These are phyloP conservation scores for Marasmarcha lunaedactyla DNA, from an alignment of 2,888 invertebrate species.

Conservation along the genomic window DNA sequence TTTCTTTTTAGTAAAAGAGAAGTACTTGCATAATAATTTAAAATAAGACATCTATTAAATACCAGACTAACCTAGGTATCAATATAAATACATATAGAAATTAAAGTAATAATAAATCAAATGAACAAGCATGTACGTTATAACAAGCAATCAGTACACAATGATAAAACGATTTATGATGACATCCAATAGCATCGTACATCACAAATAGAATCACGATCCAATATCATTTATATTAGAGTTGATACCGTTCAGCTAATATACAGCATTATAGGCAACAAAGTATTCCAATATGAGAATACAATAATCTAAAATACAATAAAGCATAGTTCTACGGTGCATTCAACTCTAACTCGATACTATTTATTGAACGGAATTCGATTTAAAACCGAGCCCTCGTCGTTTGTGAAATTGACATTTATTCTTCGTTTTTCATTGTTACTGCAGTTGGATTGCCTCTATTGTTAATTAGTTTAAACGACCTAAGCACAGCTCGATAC, in stretches of 20 bases:
- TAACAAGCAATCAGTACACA: no score
- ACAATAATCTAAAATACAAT: conserved; percentile 37
- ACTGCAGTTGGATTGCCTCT: conserved; percentile 62
- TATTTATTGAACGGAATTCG: conserved; percentile 69
- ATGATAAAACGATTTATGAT: no score
- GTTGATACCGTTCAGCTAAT: no score
- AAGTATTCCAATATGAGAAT: conserved; percentile 13
- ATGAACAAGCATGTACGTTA: no score
- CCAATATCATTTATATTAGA: no score
- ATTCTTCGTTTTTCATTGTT: conserved; percentile 71
- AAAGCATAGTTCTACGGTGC: conserved; percentile 62
- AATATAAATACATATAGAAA: no score
- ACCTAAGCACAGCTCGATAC: conserved; percentile 57
- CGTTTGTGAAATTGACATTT: conserved; percentile 70
- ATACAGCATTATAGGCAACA: conserved; percentile 5
- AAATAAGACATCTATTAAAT: no score
- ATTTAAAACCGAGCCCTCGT: conserved; percentile 68
- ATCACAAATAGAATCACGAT: conserved; percentile 2
- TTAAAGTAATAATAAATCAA: no score
- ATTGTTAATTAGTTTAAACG: conserved; percentile 69
- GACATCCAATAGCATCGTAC: no score
- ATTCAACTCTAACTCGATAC: conserved; percentile 64
- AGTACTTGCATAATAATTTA: no score
- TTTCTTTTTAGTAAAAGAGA: no score
- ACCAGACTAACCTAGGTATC: no score